A percentile compares a stretch with the other conserved stretches of the same genome.
Evolutionary conservation across 2,797 vertebrate genomes (phyloP).

Genomic region (Oophaga sylvatica): DNA sequence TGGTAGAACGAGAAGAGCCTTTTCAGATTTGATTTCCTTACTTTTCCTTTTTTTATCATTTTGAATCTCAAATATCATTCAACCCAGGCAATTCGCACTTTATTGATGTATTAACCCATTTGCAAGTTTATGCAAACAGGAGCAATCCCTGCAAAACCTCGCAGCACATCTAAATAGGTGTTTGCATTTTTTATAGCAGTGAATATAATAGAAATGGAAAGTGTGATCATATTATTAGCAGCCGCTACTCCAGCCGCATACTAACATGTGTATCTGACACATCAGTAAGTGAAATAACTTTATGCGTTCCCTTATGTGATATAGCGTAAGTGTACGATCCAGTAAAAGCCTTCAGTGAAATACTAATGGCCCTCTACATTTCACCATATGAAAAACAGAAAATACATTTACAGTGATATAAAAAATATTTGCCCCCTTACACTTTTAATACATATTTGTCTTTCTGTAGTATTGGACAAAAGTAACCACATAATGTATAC

Average conservation of each 20-base stretch:
- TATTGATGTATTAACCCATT: background rate
- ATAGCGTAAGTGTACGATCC: background rate
- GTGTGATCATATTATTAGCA: conserved; percentile 7
- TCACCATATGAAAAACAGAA: background rate
- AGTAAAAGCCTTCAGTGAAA: background rate
- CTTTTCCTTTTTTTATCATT: background rate
- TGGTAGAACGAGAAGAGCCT: background rate
- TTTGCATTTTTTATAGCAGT: background rate
- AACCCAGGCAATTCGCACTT: background rate
- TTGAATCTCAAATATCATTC: background rate
- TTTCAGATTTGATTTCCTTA: background rate
- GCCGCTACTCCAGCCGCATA: background rate
- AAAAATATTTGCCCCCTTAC: background rate
- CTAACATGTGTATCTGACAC: background rate
- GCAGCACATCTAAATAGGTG: conserved; percentile 11
- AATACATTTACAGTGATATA: background rate
- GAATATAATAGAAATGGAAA: conserved; percentile 16
- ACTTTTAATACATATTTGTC: too few species aligned
- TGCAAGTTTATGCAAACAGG: background rate
- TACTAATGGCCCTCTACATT: background rate
- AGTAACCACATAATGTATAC: too few species aligned
- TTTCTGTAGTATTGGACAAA: too few species aligned
- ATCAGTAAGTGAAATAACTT: background rate
- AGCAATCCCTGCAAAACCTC: conserved; percentile 1
- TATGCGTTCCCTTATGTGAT: background rate